Conservation (phyloP, 2,888 invertebrate genomes). For the Tenthredo distinguenda region DNA sequence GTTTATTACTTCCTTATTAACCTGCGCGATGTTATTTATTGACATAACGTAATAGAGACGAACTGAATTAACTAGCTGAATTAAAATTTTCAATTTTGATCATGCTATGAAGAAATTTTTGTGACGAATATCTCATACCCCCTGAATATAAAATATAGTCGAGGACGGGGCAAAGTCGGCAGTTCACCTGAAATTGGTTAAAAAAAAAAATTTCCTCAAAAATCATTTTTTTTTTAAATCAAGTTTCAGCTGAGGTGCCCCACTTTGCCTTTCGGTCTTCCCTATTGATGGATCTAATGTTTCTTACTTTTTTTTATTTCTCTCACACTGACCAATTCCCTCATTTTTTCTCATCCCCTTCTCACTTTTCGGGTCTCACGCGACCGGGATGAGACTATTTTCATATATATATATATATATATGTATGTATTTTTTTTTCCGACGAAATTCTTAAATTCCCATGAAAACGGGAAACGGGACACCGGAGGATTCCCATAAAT, state of each 20-base stretch:
- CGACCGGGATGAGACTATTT: background rate
- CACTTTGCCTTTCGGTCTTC: too few relatives aligned
- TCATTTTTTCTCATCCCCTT: background rate
- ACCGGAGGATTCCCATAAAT: constrained; percentile 30
- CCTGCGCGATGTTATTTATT: constrained; percentile 16
- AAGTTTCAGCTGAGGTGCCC: too few relatives aligned
- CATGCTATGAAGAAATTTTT: background rate
- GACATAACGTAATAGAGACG: background rate
- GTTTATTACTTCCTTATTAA: constrained; percentile 47
- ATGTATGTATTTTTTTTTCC: background rate
- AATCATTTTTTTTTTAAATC: too few relatives aligned
- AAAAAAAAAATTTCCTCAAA: too few relatives aligned
- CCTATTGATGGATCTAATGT: too few relatives aligned
- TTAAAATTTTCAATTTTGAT: background rate
- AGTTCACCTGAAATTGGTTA: too few relatives aligned
- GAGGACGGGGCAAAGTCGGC: too few relatives aligned
- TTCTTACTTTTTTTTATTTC: background rate
- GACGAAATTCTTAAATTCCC: constrained; percentile 30
- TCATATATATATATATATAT: background rate
- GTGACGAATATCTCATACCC: background rate
- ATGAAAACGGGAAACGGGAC: constrained; percentile 41
- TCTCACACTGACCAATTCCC: background rate
- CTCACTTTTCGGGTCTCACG: constrained; percentile 18
- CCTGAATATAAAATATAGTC: too few relatives aligned
- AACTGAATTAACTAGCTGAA: background rate